Percentiles rank a stretch among this genome's conserved stretches.
Conservation (phyloP, 2,888 invertebrate species). For the Luperina nickerlii region DNA sequence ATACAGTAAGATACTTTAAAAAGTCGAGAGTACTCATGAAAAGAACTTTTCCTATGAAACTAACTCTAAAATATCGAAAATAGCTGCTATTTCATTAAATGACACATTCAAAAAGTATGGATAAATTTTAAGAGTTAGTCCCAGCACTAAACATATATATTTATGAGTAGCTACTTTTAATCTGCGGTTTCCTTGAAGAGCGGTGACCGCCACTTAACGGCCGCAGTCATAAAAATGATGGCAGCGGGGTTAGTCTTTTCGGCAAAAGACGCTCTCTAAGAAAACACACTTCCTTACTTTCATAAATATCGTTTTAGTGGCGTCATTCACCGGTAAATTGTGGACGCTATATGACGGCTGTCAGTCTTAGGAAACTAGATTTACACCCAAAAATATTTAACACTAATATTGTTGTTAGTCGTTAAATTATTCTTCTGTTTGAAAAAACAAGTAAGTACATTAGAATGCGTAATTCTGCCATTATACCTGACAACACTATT, state of each 20-base stretch:
- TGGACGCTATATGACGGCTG: neutral
- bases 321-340: neutral
- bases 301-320: neutral
- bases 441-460: constrained; percentile 37
- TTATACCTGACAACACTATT: constrained; percentile 66
- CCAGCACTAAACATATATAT: no score
- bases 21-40: neutral
- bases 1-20: neutral
- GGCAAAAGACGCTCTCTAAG: neutral
- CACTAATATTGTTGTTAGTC: neutral
- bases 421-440: constrained; percentile 9
- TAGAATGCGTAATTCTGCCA: constrained; percentile 81
- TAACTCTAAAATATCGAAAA: neutral
- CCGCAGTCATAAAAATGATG: neutral
- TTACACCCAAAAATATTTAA: neutral
- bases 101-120: neutral
- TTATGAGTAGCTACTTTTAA: neutral
- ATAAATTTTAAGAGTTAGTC: neutral
- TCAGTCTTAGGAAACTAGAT: neutral
- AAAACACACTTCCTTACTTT: neutral
- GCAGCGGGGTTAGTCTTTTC: neutral
- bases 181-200: neutral
- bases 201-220: neutral
- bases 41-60: neutral
- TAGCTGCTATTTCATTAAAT: neutral